Evolutionary conservation across 2,113 vertebrate genomes (phyloP).

Genomic region (Malaclemys terrapin): DNA sequence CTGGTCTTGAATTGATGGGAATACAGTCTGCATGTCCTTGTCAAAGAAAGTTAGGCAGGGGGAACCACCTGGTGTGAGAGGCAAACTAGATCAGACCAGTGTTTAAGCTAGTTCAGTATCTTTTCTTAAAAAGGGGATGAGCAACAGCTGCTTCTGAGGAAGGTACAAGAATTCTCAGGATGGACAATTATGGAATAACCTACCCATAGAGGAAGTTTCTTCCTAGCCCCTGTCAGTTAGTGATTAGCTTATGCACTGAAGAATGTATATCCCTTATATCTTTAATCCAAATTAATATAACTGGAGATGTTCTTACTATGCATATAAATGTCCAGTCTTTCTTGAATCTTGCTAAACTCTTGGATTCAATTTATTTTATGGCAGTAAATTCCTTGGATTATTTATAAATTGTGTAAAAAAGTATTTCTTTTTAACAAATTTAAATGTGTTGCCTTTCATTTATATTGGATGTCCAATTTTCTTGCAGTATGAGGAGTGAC

Average conservation of each 20-base stretch:
- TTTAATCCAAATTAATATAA: not conserved
- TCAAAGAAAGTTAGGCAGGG: not conserved
- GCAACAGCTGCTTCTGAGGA: not conserved
- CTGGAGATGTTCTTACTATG: not conserved
- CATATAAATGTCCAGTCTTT: not conserved
- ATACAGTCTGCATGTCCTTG: not conserved
- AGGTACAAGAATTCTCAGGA: not conserved
- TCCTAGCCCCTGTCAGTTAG: accelerated
- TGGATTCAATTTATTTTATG: not conserved
- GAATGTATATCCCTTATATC: accelerated
- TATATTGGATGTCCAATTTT: not conserved
- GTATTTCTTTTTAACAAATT: not conserved
- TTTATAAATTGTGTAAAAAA: not conserved
- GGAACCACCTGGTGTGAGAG: not conserved
- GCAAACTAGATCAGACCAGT: accelerated
- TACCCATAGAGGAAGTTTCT: not conserved
- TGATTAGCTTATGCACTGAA: not conserved
- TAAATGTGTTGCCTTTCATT: not conserved
- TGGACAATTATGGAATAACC: not conserved
- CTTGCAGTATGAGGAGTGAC: not conserved
- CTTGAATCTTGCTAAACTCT: not conserved
- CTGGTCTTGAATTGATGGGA: not conserved
- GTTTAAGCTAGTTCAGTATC: not conserved
- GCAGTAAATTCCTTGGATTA: not conserved
- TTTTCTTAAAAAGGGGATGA: not conserved